Evolutionary conservation across 92 coral and sea anemone species (phyloP).

Genomic region (Zoanthus solanderi): DNA sequence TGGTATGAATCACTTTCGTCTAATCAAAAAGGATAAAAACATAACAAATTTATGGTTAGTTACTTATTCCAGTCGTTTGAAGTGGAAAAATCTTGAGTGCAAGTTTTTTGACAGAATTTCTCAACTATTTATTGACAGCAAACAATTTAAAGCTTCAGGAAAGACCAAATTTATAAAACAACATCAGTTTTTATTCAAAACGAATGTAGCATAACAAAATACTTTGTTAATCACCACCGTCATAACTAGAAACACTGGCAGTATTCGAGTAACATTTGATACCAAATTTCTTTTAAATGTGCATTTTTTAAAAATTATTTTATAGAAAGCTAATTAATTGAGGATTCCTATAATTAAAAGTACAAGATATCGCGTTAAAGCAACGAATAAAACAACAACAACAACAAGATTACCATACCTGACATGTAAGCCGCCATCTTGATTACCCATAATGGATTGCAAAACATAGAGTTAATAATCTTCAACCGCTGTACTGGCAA

Average conservation of each 20-base stretch:
- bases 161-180: not conserved
- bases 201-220: not conserved
- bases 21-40: not conserved
- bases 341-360: not conserved
- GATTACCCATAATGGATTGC: slow-evolving; percentile 28
- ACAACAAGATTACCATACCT: slow-evolving; percentile 10
- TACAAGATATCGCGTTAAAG: not conserved
- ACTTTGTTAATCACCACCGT: not conserved
- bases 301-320: not conserved
- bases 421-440: not conserved
- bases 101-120: not conserved
- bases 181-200: not conserved
- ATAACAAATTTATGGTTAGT: not conserved
- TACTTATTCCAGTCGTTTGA: not conserved
- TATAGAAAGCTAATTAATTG: slow-evolving; percentile 23
- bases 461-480: slow-evolving; percentile 1
- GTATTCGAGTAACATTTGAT: slow-evolving; percentile 2
- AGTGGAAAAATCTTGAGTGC: not conserved
- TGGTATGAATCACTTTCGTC: slow-evolving; percentile 2
- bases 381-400: slow-evolving; percentile 27
- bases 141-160: not conserved
- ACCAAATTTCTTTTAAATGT: not conserved
- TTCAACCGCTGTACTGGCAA: slow-evolving; percentile 1
- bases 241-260: slow-evolving; percentile 1
- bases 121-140: not conserved